Evolutionary conservation across 37 sponge, comb jelly and placozoan species (phyloP), one percentile per base, ranked within the genome.

Genomic region (Chondrilla cf. caribensis): DNA sequence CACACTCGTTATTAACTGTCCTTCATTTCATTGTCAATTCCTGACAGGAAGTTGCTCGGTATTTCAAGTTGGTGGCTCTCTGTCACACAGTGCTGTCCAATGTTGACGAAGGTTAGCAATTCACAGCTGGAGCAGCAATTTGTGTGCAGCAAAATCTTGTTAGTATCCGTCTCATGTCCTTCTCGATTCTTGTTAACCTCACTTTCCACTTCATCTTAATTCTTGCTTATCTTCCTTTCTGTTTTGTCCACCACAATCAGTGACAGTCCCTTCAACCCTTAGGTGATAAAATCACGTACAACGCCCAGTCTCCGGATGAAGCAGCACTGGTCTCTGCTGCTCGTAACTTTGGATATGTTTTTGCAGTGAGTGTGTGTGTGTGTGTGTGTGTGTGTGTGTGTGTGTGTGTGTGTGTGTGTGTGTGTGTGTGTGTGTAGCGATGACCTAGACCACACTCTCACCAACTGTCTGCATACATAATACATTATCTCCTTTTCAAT

Each of bases 221-320:
- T n/a, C n/a, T n/a, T n/a, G n/a, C n/a, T n/a, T n/a, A n/a, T n/a
- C n/a, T n/a, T n/a, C n/a, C n/a, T n/a, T n/a, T n/a, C n/a, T n/a
- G n/a, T n/a, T n/a, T n/a, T n/a, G n/a, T n/a, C n/a, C n/a, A n/a
- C n/a, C n/a, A n/a, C n/a, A n/a, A n/a, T n/a, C n/a, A n/a, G n/a
- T n/a, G n/a, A n/a, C n/a, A n/a, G n/a, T n/a, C n/a, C n/a, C n/a
- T n/a, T n/a, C n/a, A n/a, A n/a, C n/a, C n/a, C n/a, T 62, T 62
- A n/a, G 7, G 64, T 62, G 29, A 29, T 15, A n/a, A 29, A 29
- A 28, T 62, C 64, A 15, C 33, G 51, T 98, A 96, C 83, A 94
- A 95, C 38, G 96, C 99, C 35, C 99, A 98, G 94, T 95, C 96
- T 22, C 99, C 99, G 15, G 99, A 98, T 85, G 99, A 98, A 76